Percentiles rank a stretch among this genome's conserved stretches.
Conservation (phyloP, 2,888 invertebrate species). For the Melieria omissa region DNA sequence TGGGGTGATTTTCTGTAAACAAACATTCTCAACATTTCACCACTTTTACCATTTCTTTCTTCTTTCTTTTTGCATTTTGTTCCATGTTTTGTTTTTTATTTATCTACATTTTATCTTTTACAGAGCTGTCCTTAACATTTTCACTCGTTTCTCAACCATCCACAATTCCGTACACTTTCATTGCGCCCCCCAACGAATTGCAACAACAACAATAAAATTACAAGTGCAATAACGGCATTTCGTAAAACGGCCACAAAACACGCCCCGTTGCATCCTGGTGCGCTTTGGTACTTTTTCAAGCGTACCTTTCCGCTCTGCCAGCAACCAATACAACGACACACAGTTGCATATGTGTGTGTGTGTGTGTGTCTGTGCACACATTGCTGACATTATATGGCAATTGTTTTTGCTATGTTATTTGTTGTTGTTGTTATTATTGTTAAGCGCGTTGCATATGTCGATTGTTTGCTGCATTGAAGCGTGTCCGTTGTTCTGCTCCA, state of each 20-base stretch:
- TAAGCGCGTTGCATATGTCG: conserved; percentile 10
- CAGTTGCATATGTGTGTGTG: no score
- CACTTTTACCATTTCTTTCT: conserved; percentile 13
- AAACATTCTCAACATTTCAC: neutral
- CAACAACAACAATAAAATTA: no score
- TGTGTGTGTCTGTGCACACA: no score
- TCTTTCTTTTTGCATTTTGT: conserved; percentile 13
- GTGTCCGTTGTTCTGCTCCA: conserved; percentile 20
- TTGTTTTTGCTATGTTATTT: conserved; percentile 13
- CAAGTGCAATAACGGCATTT: no score
- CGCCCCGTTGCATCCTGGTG: no score
- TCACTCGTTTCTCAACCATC: no score
- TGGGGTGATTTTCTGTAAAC: conserved; percentile 11
- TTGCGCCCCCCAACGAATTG: no score
- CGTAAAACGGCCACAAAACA: no score
- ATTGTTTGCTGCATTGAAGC: conserved; percentile 22
- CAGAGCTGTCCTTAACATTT: neutral
- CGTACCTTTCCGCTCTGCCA: no score
- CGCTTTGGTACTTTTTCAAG: no score
- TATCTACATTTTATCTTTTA: neutral
- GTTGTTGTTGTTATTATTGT: conserved; percentile 5
- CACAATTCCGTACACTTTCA: no score
- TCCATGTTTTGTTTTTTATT: neutral
- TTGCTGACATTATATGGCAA: neutral
- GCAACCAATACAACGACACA: no score